phyloP scores from a whole-genome alignment of 2,888 invertebrate species.

The Atethmia centrago region DNA sequence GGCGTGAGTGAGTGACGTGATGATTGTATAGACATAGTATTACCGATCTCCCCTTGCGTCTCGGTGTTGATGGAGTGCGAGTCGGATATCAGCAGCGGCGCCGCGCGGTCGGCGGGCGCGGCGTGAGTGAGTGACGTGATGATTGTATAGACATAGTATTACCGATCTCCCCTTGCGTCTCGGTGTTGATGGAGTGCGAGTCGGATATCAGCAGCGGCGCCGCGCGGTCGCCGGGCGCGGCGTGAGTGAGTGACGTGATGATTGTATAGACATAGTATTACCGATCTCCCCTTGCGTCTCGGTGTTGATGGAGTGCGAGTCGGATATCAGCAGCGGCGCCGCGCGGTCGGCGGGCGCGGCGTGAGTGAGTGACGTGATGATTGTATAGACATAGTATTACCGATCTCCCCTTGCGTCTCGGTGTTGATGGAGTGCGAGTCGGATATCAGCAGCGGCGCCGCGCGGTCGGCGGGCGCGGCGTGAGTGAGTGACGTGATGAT shows the following conservation, averaged over 20 bases:
- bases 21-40: no score
- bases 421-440: conserved; percentile 86
- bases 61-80: conserved; percentile 88
- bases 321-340: conserved; percentile 67
- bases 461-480: neutral
- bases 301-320: conserved; percentile 86
- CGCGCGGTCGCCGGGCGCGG: neutral
- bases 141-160: neutral
- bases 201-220: conserved; percentile 68
- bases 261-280: conserved; percentile 38
- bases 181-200: conserved; percentile 87
- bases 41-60: conserved; percentile 78
- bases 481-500: no score
- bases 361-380: no score
- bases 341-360: neutral
- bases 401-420: conserved; percentile 79
- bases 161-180: conserved; percentile 80
- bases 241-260: no score
- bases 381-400: conserved; percentile 62
- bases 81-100: conserved; percentile 68
- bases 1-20: no score
- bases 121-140: no score
- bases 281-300: conserved; percentile 80
- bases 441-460: conserved; percentile 66
- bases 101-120: neutral